These are phyloP conservation scores for Rhamnusium bicolor DNA, from an alignment of 2,888 invertebrate species.

Conservation along the genomic window DNA sequence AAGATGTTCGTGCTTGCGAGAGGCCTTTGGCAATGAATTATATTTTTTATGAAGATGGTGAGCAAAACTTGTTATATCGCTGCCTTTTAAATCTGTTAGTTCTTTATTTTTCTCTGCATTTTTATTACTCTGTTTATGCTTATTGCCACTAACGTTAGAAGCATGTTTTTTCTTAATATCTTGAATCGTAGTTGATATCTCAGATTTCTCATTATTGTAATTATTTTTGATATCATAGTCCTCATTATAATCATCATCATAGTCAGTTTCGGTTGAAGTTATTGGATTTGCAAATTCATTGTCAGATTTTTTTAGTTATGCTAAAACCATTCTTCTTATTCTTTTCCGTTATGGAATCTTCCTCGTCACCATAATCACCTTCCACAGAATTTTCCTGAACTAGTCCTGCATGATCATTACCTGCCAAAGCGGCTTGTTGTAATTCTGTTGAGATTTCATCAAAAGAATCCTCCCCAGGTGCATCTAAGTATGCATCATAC, in stretches of 20 bases:
- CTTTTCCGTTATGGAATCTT: slow-evolving; percentile 48
- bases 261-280: slow-evolving; percentile 46
- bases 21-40: background rate
- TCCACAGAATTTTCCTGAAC: slow-evolving; percentile 46
- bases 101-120: background rate
- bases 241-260: slow-evolving; percentile 46
- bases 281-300: slow-evolving; percentile 51
- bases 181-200: background rate
- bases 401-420: background rate
- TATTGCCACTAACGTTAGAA: background rate
- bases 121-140: background rate
- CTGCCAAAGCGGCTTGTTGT: background rate
- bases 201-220: background rate
- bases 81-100: background rate
- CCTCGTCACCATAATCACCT: slow-evolving; percentile 57
- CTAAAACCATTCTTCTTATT: slow-evolving; percentile 35
- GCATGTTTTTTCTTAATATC: background rate
- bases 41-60: slow-evolving; percentile 7
- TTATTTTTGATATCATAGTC: slow-evolving; percentile 19
- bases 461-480: slow-evolving; percentile 32
- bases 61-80: slow-evolving; percentile 1
- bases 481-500: slow-evolving; percentile 47
- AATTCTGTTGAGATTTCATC: background rate
- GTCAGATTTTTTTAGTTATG: slow-evolving; percentile 49
- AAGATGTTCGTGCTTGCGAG: background rate